Conservation (phyloP, 2,797 vertebrate genomes). For the Crocidura indochinensis region DNA sequence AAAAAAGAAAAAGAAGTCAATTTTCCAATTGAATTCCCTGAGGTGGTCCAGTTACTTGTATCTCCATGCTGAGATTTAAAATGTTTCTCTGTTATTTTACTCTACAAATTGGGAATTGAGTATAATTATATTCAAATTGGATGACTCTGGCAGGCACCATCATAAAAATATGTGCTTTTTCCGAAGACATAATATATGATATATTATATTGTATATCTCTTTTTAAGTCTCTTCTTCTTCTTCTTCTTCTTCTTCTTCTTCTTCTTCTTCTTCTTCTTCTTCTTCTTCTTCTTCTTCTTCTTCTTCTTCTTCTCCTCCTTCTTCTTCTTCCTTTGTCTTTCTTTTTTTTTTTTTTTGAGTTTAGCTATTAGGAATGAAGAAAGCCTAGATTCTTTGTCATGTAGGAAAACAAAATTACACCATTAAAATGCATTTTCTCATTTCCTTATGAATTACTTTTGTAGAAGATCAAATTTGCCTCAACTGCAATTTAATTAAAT, state of each 20-base stretch:
- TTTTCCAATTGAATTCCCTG: not conserved
- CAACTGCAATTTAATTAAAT: not conserved
- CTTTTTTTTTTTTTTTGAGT: slow-evolving; percentile 1
- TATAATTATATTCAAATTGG: not conserved
- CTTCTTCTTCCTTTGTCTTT: too few relatives aligned
- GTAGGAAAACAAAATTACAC: not conserved
- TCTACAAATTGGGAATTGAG: too few relatives aligned
- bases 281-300: too few relatives aligned
- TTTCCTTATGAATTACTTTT: slow-evolving; percentile 14
- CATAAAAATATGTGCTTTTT: not conserved
- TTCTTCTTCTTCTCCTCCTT: too few relatives aligned
- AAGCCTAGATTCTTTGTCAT: not conserved
- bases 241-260: too few relatives aligned
- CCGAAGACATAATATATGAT: not conserved
- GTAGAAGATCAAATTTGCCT: not conserved
- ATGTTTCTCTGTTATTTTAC: not conserved
- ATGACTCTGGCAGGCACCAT: not conserved
- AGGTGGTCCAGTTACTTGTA: not conserved
- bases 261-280: too few relatives aligned
- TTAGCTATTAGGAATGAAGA: not conserved
- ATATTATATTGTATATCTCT: too few relatives aligned
- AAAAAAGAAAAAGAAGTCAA: slow-evolving; percentile 5
- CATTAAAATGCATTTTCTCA: not conserved
- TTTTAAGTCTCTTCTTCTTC: too few relatives aligned
- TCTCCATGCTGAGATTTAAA: not conserved